Evolutionary conservation across 2,113 vertebrate genomes (phyloP), one percentile per base, ranked within the genome.

Genomic region (Fregetta grallaria): DNA sequence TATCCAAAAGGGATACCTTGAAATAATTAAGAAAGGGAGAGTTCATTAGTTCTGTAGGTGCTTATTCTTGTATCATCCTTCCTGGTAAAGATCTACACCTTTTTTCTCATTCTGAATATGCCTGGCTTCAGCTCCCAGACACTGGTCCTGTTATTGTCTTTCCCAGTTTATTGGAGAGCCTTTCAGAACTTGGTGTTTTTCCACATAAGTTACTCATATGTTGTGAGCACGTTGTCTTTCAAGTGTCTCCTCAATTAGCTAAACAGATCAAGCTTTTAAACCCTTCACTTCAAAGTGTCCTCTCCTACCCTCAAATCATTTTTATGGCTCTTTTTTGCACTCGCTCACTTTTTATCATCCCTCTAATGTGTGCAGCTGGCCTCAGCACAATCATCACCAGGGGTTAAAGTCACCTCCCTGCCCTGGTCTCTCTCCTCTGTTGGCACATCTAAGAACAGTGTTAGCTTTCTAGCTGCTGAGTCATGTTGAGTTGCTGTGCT

Each of bases 251-350:
- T 88, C 55, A 88, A 92, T 84, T 92, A 97, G 61, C 62, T 88
- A 86, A 91, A 59, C 45, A 92, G 94, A 92, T 56, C 70, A 77
- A 65, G 80, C 36, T 92, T 94, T 87, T 89, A 92, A 92, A 73
- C 84, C 85, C 68, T 90, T 91, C 76, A 42, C 53, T 92, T 79
- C 86, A 42, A 47, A 86, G 75, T 75, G 72, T 86, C 71, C 84
- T 47, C 40, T 80, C 82, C 75, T 77, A 58, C 72, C 20, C 49
- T 91, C 77, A 85, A 85, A 90, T 88, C 26, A 94, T 90, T 95
- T 91, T 87, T 96, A 90, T 85, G 85, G 42, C 59, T 74, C 59
- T 84, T 92, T 86, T 88, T 86, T 73, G 36, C 59, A 14, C 76
- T 84, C 0, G 0, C 32, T 82, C 27, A n/a, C 42, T 86, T 75